These are phyloP conservation scores for Notarius quadriscutis DNA, from an alignment of 2,113 vertebrate species.

Conservation along the genomic window DNA sequence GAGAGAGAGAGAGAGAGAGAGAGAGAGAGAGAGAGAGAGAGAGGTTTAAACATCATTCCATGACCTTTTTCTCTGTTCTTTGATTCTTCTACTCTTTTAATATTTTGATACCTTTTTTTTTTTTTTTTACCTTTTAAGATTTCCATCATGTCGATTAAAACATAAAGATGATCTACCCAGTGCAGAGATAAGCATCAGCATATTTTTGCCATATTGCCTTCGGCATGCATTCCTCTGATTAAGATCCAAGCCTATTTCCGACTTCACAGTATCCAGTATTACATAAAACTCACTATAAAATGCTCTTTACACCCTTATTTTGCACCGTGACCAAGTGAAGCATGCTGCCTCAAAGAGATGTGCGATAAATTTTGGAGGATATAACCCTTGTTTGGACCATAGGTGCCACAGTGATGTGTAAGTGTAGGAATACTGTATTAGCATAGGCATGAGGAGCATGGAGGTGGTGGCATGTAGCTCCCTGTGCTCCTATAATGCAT, in stretches of 20 bases:
- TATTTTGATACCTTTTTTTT: not conserved
- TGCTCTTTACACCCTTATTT: constrained; percentile 5
- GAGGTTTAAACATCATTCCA: not conserved
- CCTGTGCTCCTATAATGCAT: not conserved
- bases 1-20: not conserved
- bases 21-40: not conserved
- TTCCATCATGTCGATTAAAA: constrained; percentile 21
- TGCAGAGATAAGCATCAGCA: constrained; percentile 17
- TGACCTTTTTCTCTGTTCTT: not conserved
- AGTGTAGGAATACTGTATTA: not conserved
- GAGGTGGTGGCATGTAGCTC: constrained; percentile 4
- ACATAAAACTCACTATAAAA: constrained; percentile 35
- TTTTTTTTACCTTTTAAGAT: constrained; percentile 2
- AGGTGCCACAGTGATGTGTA: not conserved
- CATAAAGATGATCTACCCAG: constrained; percentile 26
- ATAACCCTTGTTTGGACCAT: not conserved
- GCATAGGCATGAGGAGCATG: not conserved
- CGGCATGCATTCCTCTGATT: constrained; percentile 38
- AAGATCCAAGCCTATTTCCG: constrained; percentile 35
- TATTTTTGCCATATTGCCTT: not conserved
- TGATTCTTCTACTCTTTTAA: not conserved
- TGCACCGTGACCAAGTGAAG: not conserved
- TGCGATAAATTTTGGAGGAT: not conserved
- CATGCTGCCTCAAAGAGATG: not conserved
- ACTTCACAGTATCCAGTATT: constrained; percentile 10